Percentiles rank a stretch among this genome's conserved stretches.
phyloP scores from a whole-genome alignment of 2,797 vertebrate species.

The Luscinia megarhynchos region DNA sequence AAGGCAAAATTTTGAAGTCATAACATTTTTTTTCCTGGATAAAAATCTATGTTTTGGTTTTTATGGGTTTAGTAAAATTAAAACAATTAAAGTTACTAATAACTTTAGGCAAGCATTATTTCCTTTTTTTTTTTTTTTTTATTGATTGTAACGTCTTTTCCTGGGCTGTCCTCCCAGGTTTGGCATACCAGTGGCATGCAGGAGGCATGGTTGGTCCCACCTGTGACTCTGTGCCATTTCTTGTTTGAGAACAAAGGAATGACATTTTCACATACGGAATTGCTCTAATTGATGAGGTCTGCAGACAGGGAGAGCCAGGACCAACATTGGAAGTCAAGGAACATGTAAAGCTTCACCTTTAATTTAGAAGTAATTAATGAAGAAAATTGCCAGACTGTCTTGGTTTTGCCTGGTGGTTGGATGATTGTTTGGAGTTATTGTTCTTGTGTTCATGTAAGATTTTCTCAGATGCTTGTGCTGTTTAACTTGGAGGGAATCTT shows the following conservation, averaged over 20 bases:
- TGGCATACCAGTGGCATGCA: neutral
- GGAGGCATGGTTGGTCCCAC: neutral
- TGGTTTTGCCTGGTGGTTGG: neutral
- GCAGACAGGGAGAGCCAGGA: neutral
- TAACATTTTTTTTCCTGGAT: neutral
- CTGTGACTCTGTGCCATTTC: neutral
- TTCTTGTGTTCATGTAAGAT: neutral
- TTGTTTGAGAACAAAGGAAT: neutral
- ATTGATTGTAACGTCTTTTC: no score
- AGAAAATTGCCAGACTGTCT: neutral
- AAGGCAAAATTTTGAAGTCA: neutral
- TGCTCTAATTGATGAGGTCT: neutral
- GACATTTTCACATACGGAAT: neutral
- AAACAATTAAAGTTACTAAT: neutral
- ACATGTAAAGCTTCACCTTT: neutral
- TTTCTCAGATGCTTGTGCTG: neutral
- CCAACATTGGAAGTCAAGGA: neutral
- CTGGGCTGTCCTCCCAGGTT: no score
- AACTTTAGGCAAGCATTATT: neutral
- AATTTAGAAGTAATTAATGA: neutral
- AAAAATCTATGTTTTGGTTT: neutral
- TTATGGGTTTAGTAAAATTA: neutral
- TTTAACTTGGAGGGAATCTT: neutral
- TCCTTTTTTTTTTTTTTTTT: no score
- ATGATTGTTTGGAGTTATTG: neutral